Evolutionary conservation across 2,113 vertebrate genomes (phyloP), one percentile per base, ranked within the genome.

Genomic region (Regulus satrapa): DNA sequence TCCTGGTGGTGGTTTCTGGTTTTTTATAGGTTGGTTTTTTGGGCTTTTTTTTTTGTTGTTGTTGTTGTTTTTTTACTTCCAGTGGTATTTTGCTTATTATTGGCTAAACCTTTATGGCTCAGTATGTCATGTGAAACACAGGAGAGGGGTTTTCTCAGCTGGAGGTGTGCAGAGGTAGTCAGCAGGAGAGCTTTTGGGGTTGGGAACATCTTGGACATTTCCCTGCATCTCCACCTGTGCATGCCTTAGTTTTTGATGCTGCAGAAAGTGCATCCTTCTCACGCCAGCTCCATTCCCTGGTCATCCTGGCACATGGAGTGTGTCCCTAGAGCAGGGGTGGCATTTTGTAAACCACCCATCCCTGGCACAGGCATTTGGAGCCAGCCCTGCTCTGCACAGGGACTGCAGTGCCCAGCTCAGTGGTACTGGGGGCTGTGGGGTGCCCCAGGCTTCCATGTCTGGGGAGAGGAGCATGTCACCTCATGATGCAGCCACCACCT

Each of bases 371-470:
- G 14, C 12, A 11, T 28, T 55, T 38, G 31, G 52, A 43, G 3
- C 10, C 58, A 4, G 20, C 25, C 40, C n/a, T 9, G 40, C 58
- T 32, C 41, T 66, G 15, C 0, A 25, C 4, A 26, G 52, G 54
- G 54, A 32, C 48, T 0, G 0, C 1, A 0, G 14, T 12, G 46
- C 29, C 61, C 54, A 49, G 31, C 4, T 51, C 54, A 32, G 58
- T 43, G 14, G 18, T 40, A 1, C 76, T 20, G 3, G 55, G 23
- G 24, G n/a, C 45, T 34, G 13, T 21, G 74, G 32, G 43, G 36
- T 49, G 20, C n/a, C 25, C 3, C 2, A 2, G 3, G 12, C 19
- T 19, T 12, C 38, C 1, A 0, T 14, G 12, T 41, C 9, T 17
- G 32, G 58, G 43, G 28, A 48, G 5, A 31, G 9, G 7, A 86